Percentiles rank a stretch among this genome's conserved stretches.
Conservation (phyloP, 2,888 invertebrate genomes). For the Pterostichus madidus region DNA sequence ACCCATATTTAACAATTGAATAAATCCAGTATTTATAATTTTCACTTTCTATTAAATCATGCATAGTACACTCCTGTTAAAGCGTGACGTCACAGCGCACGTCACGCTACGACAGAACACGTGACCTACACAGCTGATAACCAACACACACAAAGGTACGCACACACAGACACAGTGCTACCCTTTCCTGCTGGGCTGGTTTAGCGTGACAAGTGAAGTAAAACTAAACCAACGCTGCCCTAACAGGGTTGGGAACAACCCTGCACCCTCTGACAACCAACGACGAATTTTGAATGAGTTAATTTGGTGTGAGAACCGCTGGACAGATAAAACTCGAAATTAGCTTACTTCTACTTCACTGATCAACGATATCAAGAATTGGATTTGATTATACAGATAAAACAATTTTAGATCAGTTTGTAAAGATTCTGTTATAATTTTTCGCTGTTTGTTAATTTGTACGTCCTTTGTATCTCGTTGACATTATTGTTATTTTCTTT, state of each 20-base stretch:
- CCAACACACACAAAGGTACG: constrained; percentile 39
- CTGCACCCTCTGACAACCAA: constrained; percentile 3
- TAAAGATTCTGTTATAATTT: too few relatives aligned
- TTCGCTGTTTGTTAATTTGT: too few relatives aligned
- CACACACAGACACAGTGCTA: constrained; percentile 1
- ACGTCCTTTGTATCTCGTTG: too few relatives aligned
- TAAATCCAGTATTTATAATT: too few relatives aligned
- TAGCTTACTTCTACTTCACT: background rate
- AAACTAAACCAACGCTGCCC: constrained; percentile 6
- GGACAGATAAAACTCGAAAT: constrained; percentile 11
- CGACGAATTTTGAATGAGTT: constrained; percentile 8
- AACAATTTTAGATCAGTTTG: too few relatives aligned
- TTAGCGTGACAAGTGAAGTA: constrained; percentile 34
- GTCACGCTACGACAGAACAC: constrained; percentile 64
- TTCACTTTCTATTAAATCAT: too few relatives aligned
- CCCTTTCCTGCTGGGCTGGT: background rate
- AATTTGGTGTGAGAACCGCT: constrained; percentile 22
- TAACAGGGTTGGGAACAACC: background rate
- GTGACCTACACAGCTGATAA: constrained; percentile 68
- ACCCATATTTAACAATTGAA: too few relatives aligned
- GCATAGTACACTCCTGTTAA: background rate
- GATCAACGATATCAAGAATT: background rate
- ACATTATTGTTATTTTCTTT: too few relatives aligned
- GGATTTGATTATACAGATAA: too few relatives aligned
- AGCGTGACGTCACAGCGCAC: constrained; percentile 64